phyloP scores from a whole-genome alignment of 2,797 vertebrate genomes.

The Gymnocypris eckloni region DNA sequence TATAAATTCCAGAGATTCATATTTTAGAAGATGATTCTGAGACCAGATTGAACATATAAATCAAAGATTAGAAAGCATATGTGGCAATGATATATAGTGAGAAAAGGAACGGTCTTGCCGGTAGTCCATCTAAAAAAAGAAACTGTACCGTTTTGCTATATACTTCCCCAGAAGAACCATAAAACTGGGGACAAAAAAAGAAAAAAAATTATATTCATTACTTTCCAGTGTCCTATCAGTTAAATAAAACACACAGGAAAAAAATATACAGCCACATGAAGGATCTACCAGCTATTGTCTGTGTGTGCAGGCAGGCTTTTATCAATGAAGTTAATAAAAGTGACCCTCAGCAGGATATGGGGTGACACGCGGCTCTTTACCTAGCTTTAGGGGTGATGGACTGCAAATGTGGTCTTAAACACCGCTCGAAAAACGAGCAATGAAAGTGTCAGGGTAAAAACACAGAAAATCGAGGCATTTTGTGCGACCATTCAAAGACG shows the following conservation, averaged over 20 bases:
- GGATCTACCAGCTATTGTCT: constrained; percentile 71
- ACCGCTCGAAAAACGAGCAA: constrained; percentile 58
- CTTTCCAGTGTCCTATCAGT: constrained; percentile 92
- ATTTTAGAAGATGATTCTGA: constrained; percentile 1
- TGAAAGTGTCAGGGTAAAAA: constrained; percentile 61
- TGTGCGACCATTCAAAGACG: constrained; percentile 49
- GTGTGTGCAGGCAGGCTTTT: constrained; percentile 70
- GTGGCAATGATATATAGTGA: not conserved
- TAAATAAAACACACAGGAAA: constrained; percentile 83
- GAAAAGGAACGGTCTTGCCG: constrained; percentile 67
- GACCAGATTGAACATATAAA: not conserved
- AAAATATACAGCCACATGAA: constrained; percentile 73
- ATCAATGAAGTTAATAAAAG: constrained; percentile 79
- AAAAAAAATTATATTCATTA: constrained; percentile 91
- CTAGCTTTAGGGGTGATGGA: constrained; percentile 67
- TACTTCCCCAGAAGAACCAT: constrained; percentile 78
- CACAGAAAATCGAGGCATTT: constrained; percentile 50
- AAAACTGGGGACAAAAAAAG: constrained; percentile 83
- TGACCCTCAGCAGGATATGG: constrained; percentile 50
- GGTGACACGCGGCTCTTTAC: constrained; percentile 60
- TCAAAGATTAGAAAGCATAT: constrained; percentile 12
- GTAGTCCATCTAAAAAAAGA: constrained; percentile 72
- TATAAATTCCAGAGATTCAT: constrained; percentile 12
- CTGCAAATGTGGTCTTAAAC: constrained; percentile 58
- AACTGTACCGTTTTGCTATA: constrained; percentile 79